Base-by-base conservation (phyloP, 2,888 invertebrate species). In the Nymphalis urticae region DNA sequence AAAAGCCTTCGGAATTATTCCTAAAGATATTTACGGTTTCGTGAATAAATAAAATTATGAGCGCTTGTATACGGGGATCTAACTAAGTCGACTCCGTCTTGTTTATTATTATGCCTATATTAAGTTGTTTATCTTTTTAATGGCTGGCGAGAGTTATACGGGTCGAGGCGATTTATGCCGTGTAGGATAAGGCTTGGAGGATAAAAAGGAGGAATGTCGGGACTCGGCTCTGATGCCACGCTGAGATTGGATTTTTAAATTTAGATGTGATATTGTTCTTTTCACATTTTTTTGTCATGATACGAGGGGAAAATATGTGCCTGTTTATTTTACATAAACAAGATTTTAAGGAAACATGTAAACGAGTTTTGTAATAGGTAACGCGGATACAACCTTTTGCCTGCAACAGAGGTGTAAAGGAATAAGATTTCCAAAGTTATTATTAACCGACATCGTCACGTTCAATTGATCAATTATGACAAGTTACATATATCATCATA, bases 101-200 rank as follows among this genome's bases (percentile, higher is more conserved):
- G 86, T 92, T 92, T 92, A 92, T 90, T 91, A 88, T 91, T 89
- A 91, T 92, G 85, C 88, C 86, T 91, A 89, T 90, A 92, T 92
- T 91, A 92, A 92, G 92, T 90, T 90, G 90, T 91, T 90, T 92
- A 92, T 92, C 92, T 92, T 91, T 90, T 90, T 92, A 92, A 92
- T 92, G 91, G 90, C 73, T 80, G 67, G 68, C 73, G 81, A 89
- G 92, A 92, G 89, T 91, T 92, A 92, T 91, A 87, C 79, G 91
- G 91, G 91, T 90, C 85, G 87, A 75, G 72, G 72, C 83, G 89
- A 91, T 92, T 92, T 92, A 92, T 89, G 85, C 79, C 77, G 80
- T 81, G 82, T 80, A 82, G 90, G 90, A 90, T 91, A 90, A 89
- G 88, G 82, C 80, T 78, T 70, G 66, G 71, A 73, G 81, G 84